A percentile compares a stretch with the other conserved stretches of the same genome.
Conservation (phyloP, 2,888 invertebrate species). For the Boloria euphrosyne region DNA sequence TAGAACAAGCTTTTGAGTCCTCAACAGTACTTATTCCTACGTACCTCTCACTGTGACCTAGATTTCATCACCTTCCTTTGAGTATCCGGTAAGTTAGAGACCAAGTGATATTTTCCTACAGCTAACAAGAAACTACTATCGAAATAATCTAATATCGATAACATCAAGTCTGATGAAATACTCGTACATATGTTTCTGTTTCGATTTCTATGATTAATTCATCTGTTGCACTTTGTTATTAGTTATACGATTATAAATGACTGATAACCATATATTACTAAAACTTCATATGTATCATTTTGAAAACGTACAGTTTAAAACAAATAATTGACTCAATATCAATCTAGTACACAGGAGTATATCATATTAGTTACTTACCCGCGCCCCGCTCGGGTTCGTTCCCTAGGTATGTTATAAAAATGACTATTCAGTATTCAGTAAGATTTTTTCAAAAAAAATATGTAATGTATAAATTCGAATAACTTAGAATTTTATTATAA, state of each 20-base stretch:
- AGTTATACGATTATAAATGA: neutral
- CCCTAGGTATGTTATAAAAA: no score
- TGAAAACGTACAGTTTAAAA: no score
- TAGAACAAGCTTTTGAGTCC: slow-evolving; percentile 15
- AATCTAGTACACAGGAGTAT: no score
- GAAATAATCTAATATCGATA: slow-evolving; percentile 24
- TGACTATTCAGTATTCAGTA: no score
- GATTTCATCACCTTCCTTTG: slow-evolving; percentile 36
- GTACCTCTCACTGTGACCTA: slow-evolving; percentile 37
- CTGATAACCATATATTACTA: no score
- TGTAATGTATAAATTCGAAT: no score
- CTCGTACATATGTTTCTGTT: neutral
- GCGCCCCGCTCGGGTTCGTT: no score
- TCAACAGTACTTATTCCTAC: slow-evolving; percentile 31
- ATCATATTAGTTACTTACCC: no score
- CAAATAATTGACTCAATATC: no score
- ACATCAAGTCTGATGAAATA: slow-evolving; percentile 12
- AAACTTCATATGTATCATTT: no score
- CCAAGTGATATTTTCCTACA: slow-evolving; percentile 26
- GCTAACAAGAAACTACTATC: slow-evolving; percentile 19
- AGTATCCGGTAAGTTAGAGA: slow-evolving; percentile 31
- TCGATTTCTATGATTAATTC: slow-evolving; percentile 1
- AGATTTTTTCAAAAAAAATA: no score
- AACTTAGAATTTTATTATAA: no score
- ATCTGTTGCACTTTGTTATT: neutral